phyloP scores from a whole-genome alignment of 2,113 vertebrate species.

The Hucho hucho region DNA sequence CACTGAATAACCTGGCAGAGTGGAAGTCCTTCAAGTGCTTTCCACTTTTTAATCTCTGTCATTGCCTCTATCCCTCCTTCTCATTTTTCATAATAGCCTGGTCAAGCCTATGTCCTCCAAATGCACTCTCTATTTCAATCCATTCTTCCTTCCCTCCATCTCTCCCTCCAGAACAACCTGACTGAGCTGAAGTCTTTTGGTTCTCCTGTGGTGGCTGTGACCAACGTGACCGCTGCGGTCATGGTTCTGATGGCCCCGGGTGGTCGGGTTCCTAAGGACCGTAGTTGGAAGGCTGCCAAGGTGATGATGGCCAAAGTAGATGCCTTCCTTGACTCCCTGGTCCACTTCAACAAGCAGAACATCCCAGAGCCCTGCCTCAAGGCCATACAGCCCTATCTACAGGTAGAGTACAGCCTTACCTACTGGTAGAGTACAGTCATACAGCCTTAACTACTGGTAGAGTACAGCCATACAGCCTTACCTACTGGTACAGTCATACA shows the following conservation, averaged over 20 bases:
- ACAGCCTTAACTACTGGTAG: background rate
- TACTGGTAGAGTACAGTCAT: background rate
- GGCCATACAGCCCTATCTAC: constrained; percentile 87
- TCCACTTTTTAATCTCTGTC: no score
- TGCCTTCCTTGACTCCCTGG: constrained; percentile 84
- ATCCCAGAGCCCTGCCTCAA: constrained; percentile 90
- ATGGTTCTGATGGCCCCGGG: constrained; percentile 86
- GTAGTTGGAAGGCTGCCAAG: constrained; percentile 93
- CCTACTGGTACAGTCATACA: no score
- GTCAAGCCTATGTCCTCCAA: no score
- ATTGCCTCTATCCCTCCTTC: no score
- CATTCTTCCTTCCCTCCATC: background rate
- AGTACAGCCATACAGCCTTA: no score
- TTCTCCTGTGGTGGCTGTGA: constrained; percentile 84
- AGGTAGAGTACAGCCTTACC: constrained; percentile 37
- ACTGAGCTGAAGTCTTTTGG: constrained; percentile 94
- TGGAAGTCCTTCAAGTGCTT: no score
- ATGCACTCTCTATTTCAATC: background rate
- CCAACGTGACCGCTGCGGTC: constrained; percentile 88
- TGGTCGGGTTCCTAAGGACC: constrained; percentile 88
- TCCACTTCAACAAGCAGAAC: constrained; percentile 91
- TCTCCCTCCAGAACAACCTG: constrained; percentile 83
- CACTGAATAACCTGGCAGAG: no score
- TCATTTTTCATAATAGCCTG: no score
- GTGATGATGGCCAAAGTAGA: constrained; percentile 89